Conservation (phyloP, 1,140 invertebrate species). For the Nasonia longicornis region DNA sequence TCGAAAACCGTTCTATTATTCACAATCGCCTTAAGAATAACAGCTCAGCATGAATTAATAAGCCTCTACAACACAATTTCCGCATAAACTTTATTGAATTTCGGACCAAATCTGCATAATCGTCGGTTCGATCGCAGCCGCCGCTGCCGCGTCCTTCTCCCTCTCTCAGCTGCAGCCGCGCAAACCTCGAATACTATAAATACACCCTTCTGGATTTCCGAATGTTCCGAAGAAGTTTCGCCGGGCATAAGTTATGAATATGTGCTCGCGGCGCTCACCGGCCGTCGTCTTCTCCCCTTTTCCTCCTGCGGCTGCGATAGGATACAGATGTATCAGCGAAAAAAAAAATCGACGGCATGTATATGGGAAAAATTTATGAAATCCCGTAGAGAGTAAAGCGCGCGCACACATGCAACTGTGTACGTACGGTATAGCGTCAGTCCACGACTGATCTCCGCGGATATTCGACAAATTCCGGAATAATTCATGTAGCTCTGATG, state of each 20-base stretch:
- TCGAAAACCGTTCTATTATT: not conserved
- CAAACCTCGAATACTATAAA: conserved; percentile 25
- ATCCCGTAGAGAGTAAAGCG: conserved; percentile 15
- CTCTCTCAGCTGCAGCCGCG: not conserved
- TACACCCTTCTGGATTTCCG: conserved; percentile 31
- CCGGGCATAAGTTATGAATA: conserved; percentile 29
- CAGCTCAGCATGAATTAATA: not conserved
- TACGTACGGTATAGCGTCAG: conserved; percentile 40
- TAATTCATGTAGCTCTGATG: conserved; percentile 57
- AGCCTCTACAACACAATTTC: not conserved
- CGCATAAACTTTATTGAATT: not conserved
- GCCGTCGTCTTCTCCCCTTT: not conserved
- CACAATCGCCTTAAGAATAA: not conserved
- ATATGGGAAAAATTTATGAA: conserved; percentile 53
- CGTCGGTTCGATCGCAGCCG: not conserved
- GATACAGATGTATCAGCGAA: conserved; percentile 30
- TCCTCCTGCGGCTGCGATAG: not conserved
- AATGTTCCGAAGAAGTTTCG: conserved; percentile 23
- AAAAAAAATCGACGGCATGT: conserved; percentile 28
- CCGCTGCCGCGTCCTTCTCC: not conserved
- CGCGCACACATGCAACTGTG: conserved; percentile 34
- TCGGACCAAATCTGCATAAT: conserved; percentile 1
- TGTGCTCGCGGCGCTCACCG: not conserved
- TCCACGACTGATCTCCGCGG: conserved; percentile 58
- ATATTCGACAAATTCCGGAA: conserved; percentile 57